Evolutionary conservation across 53 echinoderm and acorn worm species (phyloP).

Genomic region (Apostichopus leukothele): DNA sequence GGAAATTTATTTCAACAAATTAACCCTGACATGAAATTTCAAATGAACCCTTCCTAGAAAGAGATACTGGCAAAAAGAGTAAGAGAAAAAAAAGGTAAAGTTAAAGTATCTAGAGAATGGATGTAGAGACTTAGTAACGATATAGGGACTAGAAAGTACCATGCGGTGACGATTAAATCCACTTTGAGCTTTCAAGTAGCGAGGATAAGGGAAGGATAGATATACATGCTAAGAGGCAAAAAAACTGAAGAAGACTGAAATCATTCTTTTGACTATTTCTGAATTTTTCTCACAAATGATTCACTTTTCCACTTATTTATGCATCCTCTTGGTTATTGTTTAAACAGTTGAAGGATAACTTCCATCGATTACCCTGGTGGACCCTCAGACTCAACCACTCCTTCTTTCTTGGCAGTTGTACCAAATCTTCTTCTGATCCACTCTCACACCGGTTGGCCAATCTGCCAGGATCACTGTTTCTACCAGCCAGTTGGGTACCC

Average conservation of each 20-base stretch:
- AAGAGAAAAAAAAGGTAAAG: too few species aligned
- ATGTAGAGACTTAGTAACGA: too few species aligned
- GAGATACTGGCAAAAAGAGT: too few species aligned
- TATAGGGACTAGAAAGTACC: too few species aligned
- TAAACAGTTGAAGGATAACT: slow-evolving; percentile 79
- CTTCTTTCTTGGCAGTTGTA: slow-evolving; percentile 75
- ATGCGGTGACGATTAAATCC: too few species aligned
- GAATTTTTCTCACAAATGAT: background rate
- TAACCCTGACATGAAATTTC: too few species aligned
- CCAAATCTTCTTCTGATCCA: slow-evolving; percentile 63
- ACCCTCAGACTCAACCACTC: slow-evolving; percentile 93
- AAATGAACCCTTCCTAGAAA: too few species aligned
- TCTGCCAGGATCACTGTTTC: slow-evolving; percentile 43
- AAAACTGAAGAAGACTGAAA: background rate
- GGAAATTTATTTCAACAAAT: too few species aligned
- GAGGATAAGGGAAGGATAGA: too few species aligned
- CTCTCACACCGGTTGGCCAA: slow-evolving; percentile 11
- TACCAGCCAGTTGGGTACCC: slow-evolving; percentile 19
- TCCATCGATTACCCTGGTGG: slow-evolving; percentile 84
- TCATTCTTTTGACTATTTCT: background rate
- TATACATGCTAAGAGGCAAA: too few species aligned
- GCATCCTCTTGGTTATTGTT: slow-evolving; percentile 52
- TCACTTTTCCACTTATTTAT: background rate
- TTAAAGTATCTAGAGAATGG: too few species aligned
- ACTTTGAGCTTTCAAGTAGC: too few species aligned